These are phyloP conservation scores for Oostethus manadensis DNA, from an alignment of 2,113 vertebrate species.

Conservation along the genomic window DNA sequence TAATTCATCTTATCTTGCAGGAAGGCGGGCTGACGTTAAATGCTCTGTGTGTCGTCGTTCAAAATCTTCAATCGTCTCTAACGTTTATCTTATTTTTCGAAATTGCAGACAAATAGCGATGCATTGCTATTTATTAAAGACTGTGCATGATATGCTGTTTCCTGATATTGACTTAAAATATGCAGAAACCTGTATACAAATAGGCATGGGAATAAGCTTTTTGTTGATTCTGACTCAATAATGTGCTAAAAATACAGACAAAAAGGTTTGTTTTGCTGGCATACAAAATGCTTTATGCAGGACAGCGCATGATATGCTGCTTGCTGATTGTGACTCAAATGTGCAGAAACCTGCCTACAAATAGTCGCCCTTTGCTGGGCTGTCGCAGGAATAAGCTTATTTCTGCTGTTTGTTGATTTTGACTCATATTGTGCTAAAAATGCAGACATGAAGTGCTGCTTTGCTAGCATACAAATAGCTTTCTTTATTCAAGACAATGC, in stretches of 20 bases:
- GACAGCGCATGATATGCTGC: too few relatives aligned
- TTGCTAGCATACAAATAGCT: background rate
- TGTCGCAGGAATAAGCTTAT: background rate
- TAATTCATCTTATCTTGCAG: too few relatives aligned
- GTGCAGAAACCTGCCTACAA: background rate
- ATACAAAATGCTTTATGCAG: too few relatives aligned
- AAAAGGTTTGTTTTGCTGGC: background rate
- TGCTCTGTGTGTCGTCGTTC: background rate
- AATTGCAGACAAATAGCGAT: background rate
- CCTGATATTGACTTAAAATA: background rate
- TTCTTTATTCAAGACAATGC: too few relatives aligned
- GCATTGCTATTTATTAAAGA: too few relatives aligned
- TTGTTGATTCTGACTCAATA: background rate
- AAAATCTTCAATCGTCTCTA: background rate
- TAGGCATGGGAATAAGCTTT: background rate
- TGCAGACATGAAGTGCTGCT: constrained; percentile 1
- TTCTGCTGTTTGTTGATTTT: background rate
- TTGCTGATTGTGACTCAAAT: too few relatives aligned
- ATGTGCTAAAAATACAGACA: background rate
- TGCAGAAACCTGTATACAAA: background rate
- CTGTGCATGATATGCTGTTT: too few relatives aligned
- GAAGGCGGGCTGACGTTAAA: background rate
- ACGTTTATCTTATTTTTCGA: background rate
- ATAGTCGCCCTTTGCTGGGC: background rate
- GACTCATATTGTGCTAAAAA: background rate